Evolutionary conservation across 2,113 vertebrate species (phyloP).

Genomic region (Cnemophilus loriae): DNA sequence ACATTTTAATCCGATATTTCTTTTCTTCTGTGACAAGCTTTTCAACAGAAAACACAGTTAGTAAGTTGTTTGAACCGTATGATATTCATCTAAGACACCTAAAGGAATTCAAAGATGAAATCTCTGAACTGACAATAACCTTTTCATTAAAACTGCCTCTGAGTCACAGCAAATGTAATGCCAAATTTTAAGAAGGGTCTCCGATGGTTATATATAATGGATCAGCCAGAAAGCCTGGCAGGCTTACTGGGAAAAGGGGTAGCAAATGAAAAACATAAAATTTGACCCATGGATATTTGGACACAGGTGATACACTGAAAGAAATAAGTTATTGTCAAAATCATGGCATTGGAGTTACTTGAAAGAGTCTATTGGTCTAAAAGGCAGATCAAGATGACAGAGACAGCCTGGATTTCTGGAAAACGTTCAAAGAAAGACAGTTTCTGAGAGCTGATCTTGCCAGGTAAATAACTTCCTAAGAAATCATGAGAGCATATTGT

Average conservation of each 20-base stretch:
- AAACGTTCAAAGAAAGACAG: neutral
- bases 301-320: neutral
- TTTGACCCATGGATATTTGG: neutral
- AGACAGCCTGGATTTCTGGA: neutral
- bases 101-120: neutral
- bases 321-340: neutral
- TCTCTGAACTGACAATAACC: neutral
- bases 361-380: neutral
- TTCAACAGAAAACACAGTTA: neutral
- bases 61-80: neutral
- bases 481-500: neutral
- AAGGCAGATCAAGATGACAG: neutral
- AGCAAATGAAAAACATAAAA: neutral
- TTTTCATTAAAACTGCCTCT: neutral
- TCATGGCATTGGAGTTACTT: neutral
- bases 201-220: neutral
- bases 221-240: neutral
- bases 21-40: neutral
- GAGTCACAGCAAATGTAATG: neutral
- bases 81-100: neutral
- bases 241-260: neutral
- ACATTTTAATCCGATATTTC: neutral
- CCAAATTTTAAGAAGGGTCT: neutral
- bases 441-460: neutral
- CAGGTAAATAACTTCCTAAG: neutral